These are phyloP conservation scores for Alauda arvensis DNA, from an alignment of 2,797 vertebrate genomes.

Conservation along the genomic window DNA sequence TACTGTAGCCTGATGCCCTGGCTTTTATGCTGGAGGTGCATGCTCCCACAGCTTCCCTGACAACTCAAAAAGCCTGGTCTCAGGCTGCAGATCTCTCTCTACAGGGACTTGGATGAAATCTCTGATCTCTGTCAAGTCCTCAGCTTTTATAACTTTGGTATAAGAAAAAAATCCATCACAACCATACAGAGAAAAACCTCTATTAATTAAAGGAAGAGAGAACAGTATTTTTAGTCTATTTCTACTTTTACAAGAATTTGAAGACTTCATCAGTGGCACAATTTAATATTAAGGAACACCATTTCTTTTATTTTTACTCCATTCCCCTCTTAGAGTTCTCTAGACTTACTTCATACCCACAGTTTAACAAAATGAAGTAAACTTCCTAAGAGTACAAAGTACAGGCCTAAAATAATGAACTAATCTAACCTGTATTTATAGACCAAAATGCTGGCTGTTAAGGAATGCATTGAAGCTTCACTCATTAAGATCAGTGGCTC, in stretches of 20 bases:
- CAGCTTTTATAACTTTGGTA: background rate
- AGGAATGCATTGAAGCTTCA: background rate
- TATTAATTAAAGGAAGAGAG: background rate
- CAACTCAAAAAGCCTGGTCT: background rate
- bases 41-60: background rate
- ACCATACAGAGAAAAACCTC: background rate
- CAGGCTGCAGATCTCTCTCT: background rate
- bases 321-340: slow-evolving; percentile 4
- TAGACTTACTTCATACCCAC: slow-evolving; percentile 18
- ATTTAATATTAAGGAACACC: background rate
- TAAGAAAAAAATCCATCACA: background rate
- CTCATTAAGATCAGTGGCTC: slow-evolving; percentile 26
- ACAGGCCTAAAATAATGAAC: slow-evolving; percentile 33
- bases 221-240: background rate
- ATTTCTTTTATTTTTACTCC: background rate
- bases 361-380: slow-evolving; percentile 36
- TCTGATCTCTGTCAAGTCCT: background rate
- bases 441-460: slow-evolving; percentile 21
- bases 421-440: slow-evolving; percentile 19
- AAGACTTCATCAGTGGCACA: background rate
- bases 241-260: background rate
- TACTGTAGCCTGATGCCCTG: background rate
- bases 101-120: background rate
- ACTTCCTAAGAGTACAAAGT: background rate
- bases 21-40: background rate